phyloP scores from a whole-genome alignment of 2,797 vertebrate genomes.

The Enteromius afrohamiltoni region DNA sequence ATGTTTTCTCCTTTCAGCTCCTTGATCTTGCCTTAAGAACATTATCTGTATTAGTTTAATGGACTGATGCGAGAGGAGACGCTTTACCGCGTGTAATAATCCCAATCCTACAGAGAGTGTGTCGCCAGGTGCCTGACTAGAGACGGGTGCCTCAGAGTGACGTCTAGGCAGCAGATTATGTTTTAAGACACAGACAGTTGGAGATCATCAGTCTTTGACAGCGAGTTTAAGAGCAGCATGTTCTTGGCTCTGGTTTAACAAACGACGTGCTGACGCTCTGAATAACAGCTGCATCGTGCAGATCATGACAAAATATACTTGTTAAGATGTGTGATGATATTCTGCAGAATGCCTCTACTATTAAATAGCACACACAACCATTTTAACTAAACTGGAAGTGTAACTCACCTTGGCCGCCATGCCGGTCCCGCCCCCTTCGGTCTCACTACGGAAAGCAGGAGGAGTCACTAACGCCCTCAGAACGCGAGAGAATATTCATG shows the following conservation, averaged over 20 bases:
- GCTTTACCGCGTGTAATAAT: neutral
- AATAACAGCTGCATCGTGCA: neutral
- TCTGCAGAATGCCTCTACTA: neutral
- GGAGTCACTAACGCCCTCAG: constrained; percentile 22
- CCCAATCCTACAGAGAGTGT: neutral
- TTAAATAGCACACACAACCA: neutral
- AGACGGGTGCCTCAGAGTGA: neutral
- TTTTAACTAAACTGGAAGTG: neutral
- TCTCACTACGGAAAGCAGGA: constrained; percentile 44
- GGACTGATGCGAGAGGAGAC: neutral
- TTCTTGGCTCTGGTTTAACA: neutral
- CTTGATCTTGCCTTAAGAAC: constrained; percentile 17
- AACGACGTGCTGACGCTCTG: neutral
- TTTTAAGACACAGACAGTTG: neutral
- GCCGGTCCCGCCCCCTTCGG: constrained; percentile 47
- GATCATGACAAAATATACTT: neutral
- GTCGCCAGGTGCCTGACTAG: neutral
- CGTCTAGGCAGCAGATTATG: neutral
- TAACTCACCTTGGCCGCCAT: constrained; percentile 61
- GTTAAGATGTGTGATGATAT: neutral
- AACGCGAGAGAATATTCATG: neutral
- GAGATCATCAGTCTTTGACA: neutral
- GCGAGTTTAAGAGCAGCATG: neutral
- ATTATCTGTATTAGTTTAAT: constrained; percentile 30
- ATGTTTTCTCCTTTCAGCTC: neutral